Base-by-base conservation (phyloP, 2,113 vertebrate species). In the Pica pica region DNA sequence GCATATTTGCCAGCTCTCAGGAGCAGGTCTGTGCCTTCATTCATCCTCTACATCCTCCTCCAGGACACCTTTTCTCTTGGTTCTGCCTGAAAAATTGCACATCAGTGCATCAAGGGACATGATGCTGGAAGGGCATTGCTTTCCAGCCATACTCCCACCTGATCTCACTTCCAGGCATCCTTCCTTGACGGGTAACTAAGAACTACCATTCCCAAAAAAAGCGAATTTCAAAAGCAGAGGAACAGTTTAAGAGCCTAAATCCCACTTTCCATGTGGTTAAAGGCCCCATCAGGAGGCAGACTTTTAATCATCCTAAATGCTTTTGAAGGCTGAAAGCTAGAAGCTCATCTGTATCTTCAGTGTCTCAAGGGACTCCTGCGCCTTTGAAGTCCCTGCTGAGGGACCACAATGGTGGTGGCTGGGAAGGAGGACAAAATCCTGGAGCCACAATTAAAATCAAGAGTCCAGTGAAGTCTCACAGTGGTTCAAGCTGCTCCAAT, bases 161-260 rank as follows among this genome's bases (percentile, higher is more conserved):
- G 46, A 53, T 9, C n/a, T 41, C 2, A 0, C 30, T 86, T 55
- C 35, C 3, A 1, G 2, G 0, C 23, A 18, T 31, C 53, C 57
- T 39, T 56, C 49, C 42, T 64, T 26, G 20, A 60, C 9, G 1
- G 1, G 37, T 5, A 5, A 16, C 57, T 64, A 21, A 64, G 65
- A 78, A 68, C 16, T n/a, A n/a, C 9, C 28, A 41, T 19, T 31
- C 16, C 14, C 5, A 1, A 14, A 9, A 27, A 27, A 57, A 41
- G 11, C 5, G 11, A 44, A 73, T 68, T 79, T 52, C 60, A 44
- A 76, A 82, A 87, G 27, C 61, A 44, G 6, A 6, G 44, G 30
- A 76, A 63, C 28, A 31, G 26, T 33, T 70, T 39, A 47, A 64
- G 49, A 68, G 31, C 57, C 31, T n/a, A 82, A 76, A 46, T 79